Evolutionary conservation across 2,888 invertebrate genomes (phyloP), one percentile per base, ranked within the genome.

Genomic region (Drosophila borealis): DNA sequence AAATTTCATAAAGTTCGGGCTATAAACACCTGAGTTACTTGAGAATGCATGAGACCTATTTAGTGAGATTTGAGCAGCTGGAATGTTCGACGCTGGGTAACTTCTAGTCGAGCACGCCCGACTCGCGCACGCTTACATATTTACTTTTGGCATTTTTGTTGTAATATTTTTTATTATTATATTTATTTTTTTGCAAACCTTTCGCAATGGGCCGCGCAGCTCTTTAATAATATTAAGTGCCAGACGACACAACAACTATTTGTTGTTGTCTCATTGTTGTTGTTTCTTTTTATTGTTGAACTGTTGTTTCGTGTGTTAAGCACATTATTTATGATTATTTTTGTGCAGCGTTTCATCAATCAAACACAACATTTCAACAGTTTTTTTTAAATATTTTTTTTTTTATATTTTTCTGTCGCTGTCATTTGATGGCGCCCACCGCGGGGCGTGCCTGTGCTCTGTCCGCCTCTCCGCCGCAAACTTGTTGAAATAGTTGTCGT

Each of bases 291-390:
- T 34, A 4, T 34, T 34, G 3, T 11, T 33, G 17, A 17, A 11
- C 11, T 34, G 9, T 34, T 36, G 41, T n/a, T 41, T 57, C 37
- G 53, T 65, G 46, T 57, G 54, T 67, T 74, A 64, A 77, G 79
- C 77, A 79, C 74, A 82, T 84, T 84, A 84, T 87, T 84, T 87
- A 73, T 75, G 70, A 86, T 84, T 87, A 78, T 81, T 78, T 80
- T 57, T 71, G 68, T 70, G 69, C 74, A 70, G 59, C 85, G 72
- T 81, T 88, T 83, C 86, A 83, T 83, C 83, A 88, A 83, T 88
- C 85, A 83, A 84, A 70, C 29, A 44, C 33, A 33, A 56, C 66
- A 70, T 88, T 83, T 83, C 88, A 83, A 83, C 88, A 83, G 82
- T 48, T 65, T 39, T 56, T 48, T 60, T 44, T 21, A 8, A 37